Conservation (phyloP, 1,140 invertebrate species). For the Calephelis virginiensis region DNA sequence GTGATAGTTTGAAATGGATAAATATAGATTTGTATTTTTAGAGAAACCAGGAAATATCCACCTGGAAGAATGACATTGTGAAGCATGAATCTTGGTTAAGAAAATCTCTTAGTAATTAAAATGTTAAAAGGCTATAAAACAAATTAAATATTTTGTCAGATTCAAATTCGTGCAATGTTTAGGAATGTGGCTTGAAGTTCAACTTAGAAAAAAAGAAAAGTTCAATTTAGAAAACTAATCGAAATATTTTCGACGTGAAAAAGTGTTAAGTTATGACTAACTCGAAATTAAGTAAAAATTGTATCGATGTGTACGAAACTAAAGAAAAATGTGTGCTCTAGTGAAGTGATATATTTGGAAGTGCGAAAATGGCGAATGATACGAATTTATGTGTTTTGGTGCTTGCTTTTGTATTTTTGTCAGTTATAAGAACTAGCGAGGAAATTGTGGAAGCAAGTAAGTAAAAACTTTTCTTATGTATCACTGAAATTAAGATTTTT, state of each 20-base stretch:
- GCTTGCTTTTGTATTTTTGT: conserved; percentile 43
- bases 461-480: conserved; percentile 28
- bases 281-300: background rate
- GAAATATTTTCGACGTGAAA: background rate
- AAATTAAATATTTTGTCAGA: no score
- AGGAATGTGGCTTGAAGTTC: no score
- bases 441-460: conserved; percentile 64
- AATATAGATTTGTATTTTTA: conserved; percentile 50
- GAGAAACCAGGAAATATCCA: conserved; percentile 32
- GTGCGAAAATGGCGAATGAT: conserved; percentile 32
- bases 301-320: conserved; percentile 42
- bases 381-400: conserved; percentile 46
- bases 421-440: conserved; percentile 47
- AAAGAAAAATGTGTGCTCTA: conserved; percentile 25
- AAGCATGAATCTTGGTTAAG: background rate
- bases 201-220: no score
- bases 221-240: no score
- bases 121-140: no score
- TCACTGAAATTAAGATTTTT: no score
- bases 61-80: background rate
- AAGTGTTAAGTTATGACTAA: background rate
- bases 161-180: no score
- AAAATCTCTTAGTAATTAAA: background rate
- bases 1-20: conserved; percentile 44
- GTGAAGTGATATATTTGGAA: conserved; percentile 21